Evolutionary conservation across 2,113 vertebrate genomes (phyloP).

Genomic region (Aplodontia rufa): DNA sequence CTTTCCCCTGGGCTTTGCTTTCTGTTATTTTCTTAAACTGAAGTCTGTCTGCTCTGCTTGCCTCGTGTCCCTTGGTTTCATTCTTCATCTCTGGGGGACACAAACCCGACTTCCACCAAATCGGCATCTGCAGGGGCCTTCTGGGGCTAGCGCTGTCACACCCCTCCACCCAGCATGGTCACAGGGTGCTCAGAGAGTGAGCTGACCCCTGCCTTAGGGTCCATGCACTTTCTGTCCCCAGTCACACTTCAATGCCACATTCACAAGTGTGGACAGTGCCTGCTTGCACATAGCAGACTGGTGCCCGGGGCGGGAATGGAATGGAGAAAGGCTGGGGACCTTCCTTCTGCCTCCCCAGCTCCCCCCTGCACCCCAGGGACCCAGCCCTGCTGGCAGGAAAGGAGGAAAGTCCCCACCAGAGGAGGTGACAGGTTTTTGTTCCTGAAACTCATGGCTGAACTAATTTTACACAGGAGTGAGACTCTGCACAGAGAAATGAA

Average conservation of each 20-base stretch:
- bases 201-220: accelerated
- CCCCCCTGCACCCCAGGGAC: not conserved
- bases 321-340: not conserved
- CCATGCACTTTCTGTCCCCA: accelerated
- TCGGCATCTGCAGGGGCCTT: accelerated
- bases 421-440: slow-evolving; percentile 66
- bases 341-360: not conserved
- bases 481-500: not conserved
- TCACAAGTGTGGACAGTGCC: not conserved
- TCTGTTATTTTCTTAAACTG: too few relatives aligned
- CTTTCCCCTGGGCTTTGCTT: too few relatives aligned
- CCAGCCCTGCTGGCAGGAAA: slow-evolving; percentile 50
- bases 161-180: not conserved
- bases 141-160: accelerated
- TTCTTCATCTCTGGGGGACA: too few relatives aligned
- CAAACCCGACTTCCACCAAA: too few relatives aligned
- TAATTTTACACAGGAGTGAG: slow-evolving; percentile 69
- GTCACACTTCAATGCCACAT: accelerated
- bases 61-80: too few relatives aligned
- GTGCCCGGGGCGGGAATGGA: not conserved
- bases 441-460: slow-evolving; percentile 79
- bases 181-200: accelerated
- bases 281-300: not conserved
- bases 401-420: slow-evolving; percentile 76
- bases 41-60: too few relatives aligned